Percentiles rank a stretch among this genome's conserved stretches.
phyloP scores from a whole-genome alignment of 2,113 vertebrate genomes.

The Fregata magnificens region DNA sequence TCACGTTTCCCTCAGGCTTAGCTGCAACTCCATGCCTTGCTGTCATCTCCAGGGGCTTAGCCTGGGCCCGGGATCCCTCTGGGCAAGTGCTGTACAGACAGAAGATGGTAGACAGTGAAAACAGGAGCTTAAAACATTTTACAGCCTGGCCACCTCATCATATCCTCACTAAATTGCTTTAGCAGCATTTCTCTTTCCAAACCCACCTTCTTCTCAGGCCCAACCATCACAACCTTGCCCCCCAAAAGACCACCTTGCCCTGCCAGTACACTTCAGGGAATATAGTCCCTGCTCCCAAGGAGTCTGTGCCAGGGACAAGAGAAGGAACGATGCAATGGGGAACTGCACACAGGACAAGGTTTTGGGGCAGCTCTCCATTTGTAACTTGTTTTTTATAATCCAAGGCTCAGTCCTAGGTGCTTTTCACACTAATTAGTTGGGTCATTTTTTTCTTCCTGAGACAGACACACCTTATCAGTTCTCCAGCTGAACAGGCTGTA shows the following conservation, averaged over 20 bases:
- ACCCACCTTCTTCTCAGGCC: background rate
- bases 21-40: accelerated
- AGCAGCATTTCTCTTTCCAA: background rate
- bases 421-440: background rate
- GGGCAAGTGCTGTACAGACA: background rate
- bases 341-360: background rate
- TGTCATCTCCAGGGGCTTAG: background rate
- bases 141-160: background rate
- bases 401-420: background rate
- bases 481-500: background rate
- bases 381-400: background rate
- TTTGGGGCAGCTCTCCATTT: background rate
- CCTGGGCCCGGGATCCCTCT: background rate
- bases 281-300: background rate
- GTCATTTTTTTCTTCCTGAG: background rate
- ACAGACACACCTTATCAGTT: background rate
- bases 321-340: background rate
- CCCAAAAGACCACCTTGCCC: background rate
- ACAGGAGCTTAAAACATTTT: background rate
- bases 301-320: background rate
- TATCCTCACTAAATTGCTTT: background rate
- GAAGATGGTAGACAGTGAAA: background rate
- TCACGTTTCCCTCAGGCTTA: background rate
- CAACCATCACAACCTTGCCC: background rate
- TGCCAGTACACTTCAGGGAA: background rate